A percentile compares a stretch with the other conserved stretches of the same genome.
Conservation (phyloP, 2,113 vertebrate species). For the Prionailurus viverrinus region DNA sequence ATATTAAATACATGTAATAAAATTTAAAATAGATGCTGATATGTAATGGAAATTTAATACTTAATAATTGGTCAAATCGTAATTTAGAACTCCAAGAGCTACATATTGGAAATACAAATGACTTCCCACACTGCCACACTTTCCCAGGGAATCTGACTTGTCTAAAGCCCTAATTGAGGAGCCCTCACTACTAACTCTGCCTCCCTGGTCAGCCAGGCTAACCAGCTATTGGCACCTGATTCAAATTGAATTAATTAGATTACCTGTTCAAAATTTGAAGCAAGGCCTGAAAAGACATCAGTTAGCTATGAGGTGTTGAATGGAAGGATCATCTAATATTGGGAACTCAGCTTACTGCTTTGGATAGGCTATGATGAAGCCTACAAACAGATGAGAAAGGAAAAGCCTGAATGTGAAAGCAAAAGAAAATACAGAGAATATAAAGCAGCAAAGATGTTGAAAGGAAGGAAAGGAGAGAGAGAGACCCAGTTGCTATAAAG, state of each 20-base stretch:
- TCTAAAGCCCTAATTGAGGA: neutral
- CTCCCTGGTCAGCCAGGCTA: neutral
- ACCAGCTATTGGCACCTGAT: neutral
- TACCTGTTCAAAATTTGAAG: neutral
- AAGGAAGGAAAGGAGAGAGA: neutral
- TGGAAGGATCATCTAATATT: neutral
- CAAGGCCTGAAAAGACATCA: neutral
- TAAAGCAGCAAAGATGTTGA: neutral
- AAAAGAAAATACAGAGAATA: neutral
- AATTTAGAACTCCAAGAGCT: neutral
- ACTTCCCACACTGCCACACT: neutral
- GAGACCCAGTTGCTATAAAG: neutral
- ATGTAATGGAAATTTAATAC: neutral
- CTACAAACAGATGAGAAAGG: neutral
- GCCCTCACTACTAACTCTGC: rapidly evolving
- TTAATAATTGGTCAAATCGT: neutral
- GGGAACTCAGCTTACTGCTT: neutral
- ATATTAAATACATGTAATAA: neutral
- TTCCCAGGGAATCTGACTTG: neutral
- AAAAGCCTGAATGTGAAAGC: neutral
- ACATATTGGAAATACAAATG: neutral
- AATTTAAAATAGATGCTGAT: neutral
- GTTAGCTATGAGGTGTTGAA: neutral
- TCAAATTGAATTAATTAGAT: neutral
- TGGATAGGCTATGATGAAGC: rapidly evolving